Conservation (phyloP, 2,113 vertebrate species). For the Galemys pyrenaicus region DNA sequence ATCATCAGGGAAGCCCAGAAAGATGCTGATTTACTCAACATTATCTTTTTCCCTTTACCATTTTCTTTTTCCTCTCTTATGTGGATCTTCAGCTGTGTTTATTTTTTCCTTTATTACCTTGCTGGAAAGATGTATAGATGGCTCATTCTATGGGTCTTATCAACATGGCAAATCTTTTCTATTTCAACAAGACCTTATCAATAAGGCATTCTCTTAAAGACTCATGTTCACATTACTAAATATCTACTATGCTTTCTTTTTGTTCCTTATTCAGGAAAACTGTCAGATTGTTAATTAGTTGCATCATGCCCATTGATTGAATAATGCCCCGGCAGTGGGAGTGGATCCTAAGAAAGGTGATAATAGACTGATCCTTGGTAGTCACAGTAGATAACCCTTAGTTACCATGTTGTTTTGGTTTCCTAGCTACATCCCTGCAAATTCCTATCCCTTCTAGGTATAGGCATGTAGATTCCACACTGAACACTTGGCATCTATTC, state of each 20-base stretch:
- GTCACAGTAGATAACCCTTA: neutral
- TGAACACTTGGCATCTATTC: slow-evolving; percentile 10
- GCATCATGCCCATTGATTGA: neutral
- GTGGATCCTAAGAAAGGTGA: neutral
- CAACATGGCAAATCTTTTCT: slow-evolving; percentile 54
- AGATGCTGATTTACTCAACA: no score
- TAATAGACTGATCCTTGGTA: neutral
- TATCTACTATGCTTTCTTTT: neutral
- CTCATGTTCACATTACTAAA: neutral
- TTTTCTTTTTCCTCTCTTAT: neutral
- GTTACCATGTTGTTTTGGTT: neutral
- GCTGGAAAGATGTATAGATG: slow-evolving; percentile 54
- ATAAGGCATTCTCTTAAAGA: slow-evolving; percentile 49
- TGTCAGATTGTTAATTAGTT: slow-evolving; percentile 42
- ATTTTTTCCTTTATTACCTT: slow-evolving; percentile 43
- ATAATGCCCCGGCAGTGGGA: neutral
- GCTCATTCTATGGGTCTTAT: slow-evolving; percentile 54
- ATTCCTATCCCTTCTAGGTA: neutral
- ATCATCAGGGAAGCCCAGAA: no score
- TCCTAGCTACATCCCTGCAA: neutral
- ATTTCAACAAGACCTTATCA: slow-evolving; percentile 63
- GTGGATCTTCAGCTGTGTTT: slow-evolving; percentile 11
- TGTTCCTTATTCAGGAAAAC: neutral
- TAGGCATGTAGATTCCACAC: neutral
- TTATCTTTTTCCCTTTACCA: no score